Percentiles rank a stretch among this genome's conserved stretches.
phyloP scores from a whole-genome alignment of 2,113 vertebrate species.

The Callocephalon fimbriatum region DNA sequence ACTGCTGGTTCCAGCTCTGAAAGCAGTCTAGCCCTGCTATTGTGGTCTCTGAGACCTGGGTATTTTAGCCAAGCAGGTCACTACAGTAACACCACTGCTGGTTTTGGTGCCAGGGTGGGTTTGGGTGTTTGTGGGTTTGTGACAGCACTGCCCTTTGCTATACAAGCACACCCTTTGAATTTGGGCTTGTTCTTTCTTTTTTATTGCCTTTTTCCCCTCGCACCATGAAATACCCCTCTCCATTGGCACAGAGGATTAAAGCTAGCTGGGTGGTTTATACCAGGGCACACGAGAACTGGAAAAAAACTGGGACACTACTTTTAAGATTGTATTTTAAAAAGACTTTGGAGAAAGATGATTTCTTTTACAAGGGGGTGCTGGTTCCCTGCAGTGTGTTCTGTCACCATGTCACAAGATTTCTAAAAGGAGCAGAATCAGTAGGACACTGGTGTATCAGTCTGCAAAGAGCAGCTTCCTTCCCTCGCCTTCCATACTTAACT shows the following conservation, averaged over 20 bases:
- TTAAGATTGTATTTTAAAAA: neutral
- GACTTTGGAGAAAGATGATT: neutral
- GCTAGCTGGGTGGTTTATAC: neutral
- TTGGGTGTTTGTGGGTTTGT: neutral
- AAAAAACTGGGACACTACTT: neutral
- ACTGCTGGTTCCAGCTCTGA: neutral
- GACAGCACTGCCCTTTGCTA: neutral
- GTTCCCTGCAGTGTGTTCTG: conserved; percentile 30
- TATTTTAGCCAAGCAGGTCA: neutral
- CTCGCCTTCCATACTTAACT: neutral
- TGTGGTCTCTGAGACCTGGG: neutral
- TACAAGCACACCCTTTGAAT: neutral
- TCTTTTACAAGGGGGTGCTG: neutral
- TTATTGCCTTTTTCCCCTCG: neutral
- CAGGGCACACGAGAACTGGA: neutral
- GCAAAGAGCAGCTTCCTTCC: neutral
- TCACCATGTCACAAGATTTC: conserved; percentile 49
- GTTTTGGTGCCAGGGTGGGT: neutral
- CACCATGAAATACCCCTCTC: neutral
- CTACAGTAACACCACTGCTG: neutral
- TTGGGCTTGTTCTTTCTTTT: neutral
- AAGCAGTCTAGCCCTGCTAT: neutral
- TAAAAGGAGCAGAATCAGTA: conserved; percentile 48
- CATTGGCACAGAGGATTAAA: neutral
- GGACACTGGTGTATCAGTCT: conserved; percentile 13